These are phyloP conservation scores for Macquaria australasica DNA, from an alignment of 2,113 vertebrate species.

Conservation along the genomic window DNA sequence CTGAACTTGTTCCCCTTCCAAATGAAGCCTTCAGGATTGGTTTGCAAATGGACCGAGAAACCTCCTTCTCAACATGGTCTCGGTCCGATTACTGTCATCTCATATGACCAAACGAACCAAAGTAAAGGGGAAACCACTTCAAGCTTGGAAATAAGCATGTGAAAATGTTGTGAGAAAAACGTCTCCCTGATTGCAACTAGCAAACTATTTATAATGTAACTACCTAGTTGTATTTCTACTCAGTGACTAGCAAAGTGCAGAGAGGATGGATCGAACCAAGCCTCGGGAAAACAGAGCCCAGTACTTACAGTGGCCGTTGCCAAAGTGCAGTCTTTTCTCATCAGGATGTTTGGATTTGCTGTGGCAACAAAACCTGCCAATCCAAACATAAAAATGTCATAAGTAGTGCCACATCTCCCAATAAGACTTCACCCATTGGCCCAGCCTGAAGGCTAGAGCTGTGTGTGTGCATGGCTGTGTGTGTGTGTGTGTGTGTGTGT, in stretches of 20 bases:
- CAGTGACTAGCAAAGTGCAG: not conserved
- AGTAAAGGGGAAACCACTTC: slow-evolving; percentile 42
- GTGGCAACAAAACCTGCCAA: slow-evolving; percentile 94
- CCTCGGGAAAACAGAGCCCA: slow-evolving; percentile 26
- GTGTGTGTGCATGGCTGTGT: slow-evolving; percentile 22
- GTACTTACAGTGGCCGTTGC: slow-evolving; percentile 96
- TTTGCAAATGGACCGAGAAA: slow-evolving; percentile 60
- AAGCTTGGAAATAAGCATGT: slow-evolving; percentile 2
- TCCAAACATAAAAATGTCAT: slow-evolving; percentile 74
- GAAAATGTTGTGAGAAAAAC: slow-evolving; percentile 17
- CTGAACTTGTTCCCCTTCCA: slow-evolving; percentile 27
- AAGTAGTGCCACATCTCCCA: slow-evolving; percentile 64
- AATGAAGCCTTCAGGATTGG: slow-evolving; percentile 35
- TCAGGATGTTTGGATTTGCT: slow-evolving; percentile 95
- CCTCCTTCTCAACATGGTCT: slow-evolving; percentile 50
- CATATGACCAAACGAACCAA: slow-evolving; percentile 43
- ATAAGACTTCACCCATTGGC: slow-evolving; percentile 54
- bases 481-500: slow-evolving; percentile 49
- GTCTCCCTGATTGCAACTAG: not conserved
- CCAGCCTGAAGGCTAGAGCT: slow-evolving; percentile 40
- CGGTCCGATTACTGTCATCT: slow-evolving; percentile 51
- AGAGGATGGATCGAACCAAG: slow-evolving; percentile 7
- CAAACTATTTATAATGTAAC: not conserved
- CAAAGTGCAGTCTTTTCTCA: slow-evolving; percentile 97
- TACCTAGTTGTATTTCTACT: slow-evolving; percentile 3